Base-by-base conservation (phyloP, 2,113 vertebrate genomes). In the Ciconia stormi region DNA sequence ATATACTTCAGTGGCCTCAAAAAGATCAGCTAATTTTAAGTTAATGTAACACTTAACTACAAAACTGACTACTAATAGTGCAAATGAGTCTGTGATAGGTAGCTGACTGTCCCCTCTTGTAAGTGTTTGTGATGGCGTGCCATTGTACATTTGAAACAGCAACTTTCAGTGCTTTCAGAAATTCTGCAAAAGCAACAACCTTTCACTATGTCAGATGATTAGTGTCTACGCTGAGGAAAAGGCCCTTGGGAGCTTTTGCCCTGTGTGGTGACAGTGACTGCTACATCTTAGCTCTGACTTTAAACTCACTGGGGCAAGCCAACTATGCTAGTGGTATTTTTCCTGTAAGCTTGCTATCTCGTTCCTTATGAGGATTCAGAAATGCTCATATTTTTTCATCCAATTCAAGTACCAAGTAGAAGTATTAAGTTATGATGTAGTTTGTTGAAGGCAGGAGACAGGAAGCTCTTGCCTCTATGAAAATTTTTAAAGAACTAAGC, bases 361-460 rank as follows among this genome's bases (percentile, higher is more conserved):
- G 1, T 10, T 82, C n/a, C 16, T 50, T 18, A 3, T 2, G 42
- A 44, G 30, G 40, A 20, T 18, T 76, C 47, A 65, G 34, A 52
- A 70, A 44, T 22, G 50, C 1, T 7, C 0, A 0, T 21, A 16
- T 2, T 44, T 53, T 62, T 56, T 38, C 11, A 36, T 10, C 44
- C 5, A 23, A 6, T 56, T 65, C 26, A 50, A 62, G 38, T 11
- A n/a, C 21, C 10, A 20, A 17, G 18, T 2, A 32, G 18, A 26
- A 66, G 7, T 13, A 30, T 17, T 21, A 42, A 52, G 9, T n/a
- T 27, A 13, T 12, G 13, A 56, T 34, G 44, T 40, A 11, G 29
- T 89, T 83, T 83, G 27, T 46, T 26, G 44, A 59, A 82, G 27
- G 34, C 25, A 16, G 46, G 18, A 73, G 30, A 50, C 10, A 7